Evolutionary conservation across 2,113 vertebrate genomes (phyloP).

Genomic region (Chrysochloris asiatica): DNA sequence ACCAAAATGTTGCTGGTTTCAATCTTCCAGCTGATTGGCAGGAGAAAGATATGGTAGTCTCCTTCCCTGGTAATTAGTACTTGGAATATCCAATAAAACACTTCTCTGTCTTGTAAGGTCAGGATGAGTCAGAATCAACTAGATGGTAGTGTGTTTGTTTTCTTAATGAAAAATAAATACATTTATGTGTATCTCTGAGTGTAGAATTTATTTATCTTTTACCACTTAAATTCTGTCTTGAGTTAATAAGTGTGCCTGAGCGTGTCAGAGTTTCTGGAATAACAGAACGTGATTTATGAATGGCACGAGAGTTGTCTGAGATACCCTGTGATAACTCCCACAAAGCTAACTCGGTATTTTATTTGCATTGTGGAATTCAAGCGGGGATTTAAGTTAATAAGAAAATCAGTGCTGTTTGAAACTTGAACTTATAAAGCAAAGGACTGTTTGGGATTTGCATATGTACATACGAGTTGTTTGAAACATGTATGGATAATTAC

Average conservation of each 20-base stretch:
- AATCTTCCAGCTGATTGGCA: no score
- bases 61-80: no score
- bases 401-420: background rate
- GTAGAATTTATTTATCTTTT: background rate
- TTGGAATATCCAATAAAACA: no score
- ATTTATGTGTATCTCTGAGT: rapidly evolving
- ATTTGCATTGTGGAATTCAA: background rate
- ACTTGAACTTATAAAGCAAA: background rate
- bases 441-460: background rate
- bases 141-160: no score
- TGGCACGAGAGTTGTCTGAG: background rate
- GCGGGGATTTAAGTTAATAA: background rate
- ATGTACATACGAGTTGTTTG: rapidly evolving
- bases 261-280: no score
- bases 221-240: background rate
- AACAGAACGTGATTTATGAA: rapidly evolving
- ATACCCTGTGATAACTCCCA: rapidly evolving
- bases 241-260: rapidly evolving
- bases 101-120: no score
- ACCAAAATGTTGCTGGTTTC: no score
- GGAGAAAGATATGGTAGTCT: no score
- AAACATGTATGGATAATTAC: background rate
- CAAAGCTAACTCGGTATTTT: background rate
- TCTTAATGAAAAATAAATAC: no score
- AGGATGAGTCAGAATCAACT: no score